Conservation (phyloP, 2,113 vertebrate genomes). For the Toxotes jaculatrix region DNA sequence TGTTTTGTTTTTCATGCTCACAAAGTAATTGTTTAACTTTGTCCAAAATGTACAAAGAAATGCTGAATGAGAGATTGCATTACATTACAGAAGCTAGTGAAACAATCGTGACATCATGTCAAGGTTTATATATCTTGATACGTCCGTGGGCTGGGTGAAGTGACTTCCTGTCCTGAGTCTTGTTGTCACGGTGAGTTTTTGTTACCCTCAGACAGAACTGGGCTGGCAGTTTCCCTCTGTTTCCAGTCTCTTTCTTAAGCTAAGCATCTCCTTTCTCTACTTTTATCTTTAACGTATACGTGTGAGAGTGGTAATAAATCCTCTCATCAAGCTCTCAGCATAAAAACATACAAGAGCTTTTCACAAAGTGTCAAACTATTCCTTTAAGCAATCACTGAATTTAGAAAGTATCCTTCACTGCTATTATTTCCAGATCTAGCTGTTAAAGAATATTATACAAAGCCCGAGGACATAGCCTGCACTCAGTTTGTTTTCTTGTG, state of each 20-base stretch:
- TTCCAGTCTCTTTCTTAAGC: background rate
- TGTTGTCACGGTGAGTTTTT: background rate
- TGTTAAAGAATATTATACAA: background rate
- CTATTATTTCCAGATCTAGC: background rate
- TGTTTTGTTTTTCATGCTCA: too few relatives aligned
- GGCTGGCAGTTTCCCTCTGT: background rate
- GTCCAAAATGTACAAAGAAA: too few relatives aligned
- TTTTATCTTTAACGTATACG: background rate
- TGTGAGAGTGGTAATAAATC: background rate
- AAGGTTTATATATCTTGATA: too few relatives aligned
- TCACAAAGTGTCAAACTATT: background rate
- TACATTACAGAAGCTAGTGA: background rate
- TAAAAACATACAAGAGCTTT: background rate
- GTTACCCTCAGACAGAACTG: background rate
- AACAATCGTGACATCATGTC: too few relatives aligned
- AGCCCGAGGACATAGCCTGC: background rate
- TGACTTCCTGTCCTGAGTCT: background rate
- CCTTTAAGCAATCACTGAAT: background rate
- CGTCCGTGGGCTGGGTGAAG: background rate
- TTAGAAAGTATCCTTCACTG: background rate
- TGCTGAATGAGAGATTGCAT: background rate
- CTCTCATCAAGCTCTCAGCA: background rate
- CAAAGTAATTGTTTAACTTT: too few relatives aligned
- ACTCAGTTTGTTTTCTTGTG: background rate
- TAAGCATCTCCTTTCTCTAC: background rate